A percentile compares a stretch with the other conserved stretches of the same genome.
phyloP scores from a whole-genome alignment of 2,113 vertebrate species.

The Mormyrus iriodes region DNA sequence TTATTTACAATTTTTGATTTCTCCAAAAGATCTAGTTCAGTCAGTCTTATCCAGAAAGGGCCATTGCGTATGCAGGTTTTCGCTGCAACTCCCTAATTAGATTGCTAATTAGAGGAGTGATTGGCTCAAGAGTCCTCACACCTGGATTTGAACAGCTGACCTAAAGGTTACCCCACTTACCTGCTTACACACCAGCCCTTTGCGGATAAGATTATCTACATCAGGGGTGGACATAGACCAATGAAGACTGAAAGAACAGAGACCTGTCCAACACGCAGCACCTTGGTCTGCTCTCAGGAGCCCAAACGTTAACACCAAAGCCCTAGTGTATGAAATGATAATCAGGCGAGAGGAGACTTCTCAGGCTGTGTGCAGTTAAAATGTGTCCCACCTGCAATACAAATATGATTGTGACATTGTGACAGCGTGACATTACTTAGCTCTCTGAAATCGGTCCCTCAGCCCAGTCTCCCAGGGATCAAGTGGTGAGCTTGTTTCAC shows the following conservation, averaged over 20 bases:
- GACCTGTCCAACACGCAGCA: background rate
- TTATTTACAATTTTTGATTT: slow-evolving; percentile 37
- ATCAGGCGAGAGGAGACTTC: background rate
- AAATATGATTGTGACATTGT: too few species aligned
- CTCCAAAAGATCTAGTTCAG: background rate
- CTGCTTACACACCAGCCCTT: background rate
- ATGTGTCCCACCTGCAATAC: background rate
- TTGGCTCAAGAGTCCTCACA: background rate
- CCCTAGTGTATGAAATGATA: background rate
- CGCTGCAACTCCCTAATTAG: background rate
- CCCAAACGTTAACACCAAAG: background rate
- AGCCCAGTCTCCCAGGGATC: background rate
- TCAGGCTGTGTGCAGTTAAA: background rate
- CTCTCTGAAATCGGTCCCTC: background rate
- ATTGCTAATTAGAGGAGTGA: background rate
- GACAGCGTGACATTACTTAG: background rate
- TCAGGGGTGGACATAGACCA: background rate
- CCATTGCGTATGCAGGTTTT: background rate
- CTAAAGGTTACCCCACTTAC: background rate
- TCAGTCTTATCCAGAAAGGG: background rate
- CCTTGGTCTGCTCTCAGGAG: background rate
- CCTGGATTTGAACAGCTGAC: background rate
- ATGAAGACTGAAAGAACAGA: background rate
- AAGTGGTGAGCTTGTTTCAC: background rate
- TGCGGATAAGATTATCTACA: background rate